These are phyloP conservation scores for Lepilemur septentrionalis DNA, from an alignment of 2,797 vertebrate species.

Conservation along the genomic window DNA sequence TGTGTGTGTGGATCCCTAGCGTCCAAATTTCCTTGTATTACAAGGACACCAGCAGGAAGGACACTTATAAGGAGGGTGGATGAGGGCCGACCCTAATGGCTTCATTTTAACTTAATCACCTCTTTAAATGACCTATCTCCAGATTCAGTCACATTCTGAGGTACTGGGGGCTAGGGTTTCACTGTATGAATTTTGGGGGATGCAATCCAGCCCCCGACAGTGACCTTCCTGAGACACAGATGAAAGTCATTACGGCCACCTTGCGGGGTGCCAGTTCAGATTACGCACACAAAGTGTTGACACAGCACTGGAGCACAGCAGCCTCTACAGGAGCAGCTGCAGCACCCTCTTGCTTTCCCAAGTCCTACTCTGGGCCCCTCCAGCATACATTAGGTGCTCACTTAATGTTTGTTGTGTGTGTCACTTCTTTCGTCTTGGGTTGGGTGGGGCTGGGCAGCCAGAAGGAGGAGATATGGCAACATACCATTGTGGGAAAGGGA, in stretches of 20 bases:
- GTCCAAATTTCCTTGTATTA: not conserved
- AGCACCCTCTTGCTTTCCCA: not conserved
- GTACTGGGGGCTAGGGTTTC: not conserved
- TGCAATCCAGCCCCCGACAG: not conserved
- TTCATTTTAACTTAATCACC: not conserved
- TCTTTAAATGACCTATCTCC: not conserved
- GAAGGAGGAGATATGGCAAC: not conserved
- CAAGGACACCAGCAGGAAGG: not conserved
- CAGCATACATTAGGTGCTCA: not conserved
- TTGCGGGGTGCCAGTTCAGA: not conserved
- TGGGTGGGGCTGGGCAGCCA: not conserved
- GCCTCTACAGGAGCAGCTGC: not conserved
- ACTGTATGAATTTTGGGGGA: not conserved
- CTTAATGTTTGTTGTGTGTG: not conserved
- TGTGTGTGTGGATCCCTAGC: not conserved
- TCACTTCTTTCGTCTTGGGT: not conserved
- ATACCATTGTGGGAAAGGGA: not conserved
- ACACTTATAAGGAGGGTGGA: not conserved
- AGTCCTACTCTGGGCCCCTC: not conserved
- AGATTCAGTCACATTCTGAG: not conserved
- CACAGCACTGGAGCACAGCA: accelerated
- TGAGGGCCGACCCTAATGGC: not conserved
- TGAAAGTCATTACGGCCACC: not conserved
- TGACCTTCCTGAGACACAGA: not conserved
- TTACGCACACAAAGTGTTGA: accelerated